Conservation (phyloP, 2,888 invertebrate species). For the Sphaerophoria taeniata region DNA sequence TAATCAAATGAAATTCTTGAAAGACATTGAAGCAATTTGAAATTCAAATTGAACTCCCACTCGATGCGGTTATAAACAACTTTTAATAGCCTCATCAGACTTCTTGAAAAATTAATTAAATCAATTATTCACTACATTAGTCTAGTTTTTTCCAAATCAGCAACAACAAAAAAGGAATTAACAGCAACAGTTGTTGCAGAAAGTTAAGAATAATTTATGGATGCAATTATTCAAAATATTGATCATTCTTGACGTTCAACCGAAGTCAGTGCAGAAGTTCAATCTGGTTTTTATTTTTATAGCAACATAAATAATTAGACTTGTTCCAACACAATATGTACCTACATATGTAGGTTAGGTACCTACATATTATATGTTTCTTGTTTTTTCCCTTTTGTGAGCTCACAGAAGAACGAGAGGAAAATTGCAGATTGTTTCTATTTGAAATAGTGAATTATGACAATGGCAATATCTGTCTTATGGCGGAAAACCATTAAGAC, state of each 20-base stretch:
- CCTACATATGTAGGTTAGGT: too few relatives aligned
- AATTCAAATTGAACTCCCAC: conserved; percentile 58
- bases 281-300: too few relatives aligned
- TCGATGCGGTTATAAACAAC: background rate
- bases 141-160: conserved; percentile 17
- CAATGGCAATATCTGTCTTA: too few relatives aligned
- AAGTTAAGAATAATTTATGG: conserved; percentile 14
- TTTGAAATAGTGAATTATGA: too few relatives aligned
- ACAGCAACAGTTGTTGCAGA: background rate
- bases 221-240: conserved; percentile 28
- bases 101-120: conserved; percentile 6
- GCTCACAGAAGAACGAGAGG: too few relatives aligned
- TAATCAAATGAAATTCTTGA: conserved; percentile 4
- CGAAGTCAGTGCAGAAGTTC: too few relatives aligned
- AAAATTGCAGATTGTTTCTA: too few relatives aligned
- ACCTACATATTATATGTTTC: too few relatives aligned
- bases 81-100: conserved; percentile 32
- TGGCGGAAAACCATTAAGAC: too few relatives aligned
- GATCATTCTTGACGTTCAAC: conserved; percentile 6
- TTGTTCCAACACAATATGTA: too few relatives aligned
- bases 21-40: conserved; percentile 30
- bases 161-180: background rate
- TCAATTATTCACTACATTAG: conserved; percentile 16
- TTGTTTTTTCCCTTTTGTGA: too few relatives aligned
- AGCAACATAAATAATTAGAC: too few relatives aligned